Evolutionary conservation across 2,113 vertebrate genomes (phyloP).

Genomic region (Oncorhynchus gorbuscha): DNA sequence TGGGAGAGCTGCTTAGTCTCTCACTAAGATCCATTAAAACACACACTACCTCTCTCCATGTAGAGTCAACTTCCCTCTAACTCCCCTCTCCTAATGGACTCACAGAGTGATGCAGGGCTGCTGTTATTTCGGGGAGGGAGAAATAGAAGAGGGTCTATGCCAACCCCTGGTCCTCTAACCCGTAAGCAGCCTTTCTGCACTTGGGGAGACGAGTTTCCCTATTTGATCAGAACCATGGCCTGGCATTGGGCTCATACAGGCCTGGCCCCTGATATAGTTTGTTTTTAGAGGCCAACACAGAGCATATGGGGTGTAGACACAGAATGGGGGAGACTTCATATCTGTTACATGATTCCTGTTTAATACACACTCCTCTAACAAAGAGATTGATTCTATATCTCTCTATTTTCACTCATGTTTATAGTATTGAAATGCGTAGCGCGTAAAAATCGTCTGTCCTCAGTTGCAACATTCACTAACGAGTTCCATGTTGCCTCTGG

Average conservation of each 20-base stretch:
- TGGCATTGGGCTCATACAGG: not conserved
- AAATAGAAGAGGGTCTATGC: not conserved
- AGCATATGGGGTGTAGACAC: constrained; percentile 34
- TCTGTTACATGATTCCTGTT: constrained; percentile 17
- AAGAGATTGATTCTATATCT: not conserved
- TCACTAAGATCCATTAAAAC: not conserved
- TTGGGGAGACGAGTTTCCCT: not conserved
- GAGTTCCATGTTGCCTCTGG: no score
- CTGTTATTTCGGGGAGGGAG: not conserved
- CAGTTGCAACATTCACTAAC: no score
- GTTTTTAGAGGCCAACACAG: not conserved
- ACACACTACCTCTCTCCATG: not conserved
- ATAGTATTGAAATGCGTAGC: not conserved
- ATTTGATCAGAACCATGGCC: not conserved
- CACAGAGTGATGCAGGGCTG: not conserved
- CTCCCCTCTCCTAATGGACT: not conserved
- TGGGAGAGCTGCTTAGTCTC: not conserved
- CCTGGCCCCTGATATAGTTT: not conserved
- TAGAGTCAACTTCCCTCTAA: not conserved
- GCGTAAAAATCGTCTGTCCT: no score
- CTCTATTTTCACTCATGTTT: not conserved
- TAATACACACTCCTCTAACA: constrained; percentile 23
- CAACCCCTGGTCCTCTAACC: not conserved
- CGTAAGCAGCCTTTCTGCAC: not conserved
- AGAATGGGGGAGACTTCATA: constrained; percentile 10